Evolutionary conservation across 2,888 invertebrate species (phyloP).

Genomic region (Troilus luridus): DNA sequence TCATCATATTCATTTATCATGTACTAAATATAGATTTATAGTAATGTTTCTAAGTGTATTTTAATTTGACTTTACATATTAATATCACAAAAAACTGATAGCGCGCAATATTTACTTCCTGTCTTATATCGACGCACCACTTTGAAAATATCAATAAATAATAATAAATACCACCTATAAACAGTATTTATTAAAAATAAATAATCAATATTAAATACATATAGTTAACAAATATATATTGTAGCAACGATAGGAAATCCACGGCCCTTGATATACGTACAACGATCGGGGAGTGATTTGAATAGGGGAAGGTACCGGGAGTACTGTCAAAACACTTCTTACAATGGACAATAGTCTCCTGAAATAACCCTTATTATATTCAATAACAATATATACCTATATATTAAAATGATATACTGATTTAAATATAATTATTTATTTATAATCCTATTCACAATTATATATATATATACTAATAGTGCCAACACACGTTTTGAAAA

Average conservation of each 20-base stretch:
- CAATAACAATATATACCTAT: not conserved
- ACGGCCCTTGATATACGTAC: not conserved
- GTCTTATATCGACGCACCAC: not conserved
- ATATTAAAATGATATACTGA: not conserved
- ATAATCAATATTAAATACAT: not conserved
- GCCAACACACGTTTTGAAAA: no score
- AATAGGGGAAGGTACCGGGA: not conserved
- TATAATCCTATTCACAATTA: no score
- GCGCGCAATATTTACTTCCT: not conserved
- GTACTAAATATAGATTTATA: no score
- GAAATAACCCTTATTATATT: no score
- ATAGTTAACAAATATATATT: not conserved
- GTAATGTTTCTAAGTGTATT: not conserved
- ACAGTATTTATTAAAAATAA: not conserved
- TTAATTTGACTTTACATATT: no score
- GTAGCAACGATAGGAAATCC: not conserved
- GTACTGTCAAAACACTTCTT: not conserved
- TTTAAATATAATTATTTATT: no score
- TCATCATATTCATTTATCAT: no score
- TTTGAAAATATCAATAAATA: not conserved
- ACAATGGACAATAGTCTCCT: not conserved
- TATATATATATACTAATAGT: no score
- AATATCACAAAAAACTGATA: conserved; percentile 1
- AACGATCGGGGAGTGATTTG: not conserved
- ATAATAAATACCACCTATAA: not conserved